Evolutionary conservation across 1,140 invertebrate species (phyloP), one percentile per base, ranked within the genome.

Genomic region (Drosophila biarmipes): DNA sequence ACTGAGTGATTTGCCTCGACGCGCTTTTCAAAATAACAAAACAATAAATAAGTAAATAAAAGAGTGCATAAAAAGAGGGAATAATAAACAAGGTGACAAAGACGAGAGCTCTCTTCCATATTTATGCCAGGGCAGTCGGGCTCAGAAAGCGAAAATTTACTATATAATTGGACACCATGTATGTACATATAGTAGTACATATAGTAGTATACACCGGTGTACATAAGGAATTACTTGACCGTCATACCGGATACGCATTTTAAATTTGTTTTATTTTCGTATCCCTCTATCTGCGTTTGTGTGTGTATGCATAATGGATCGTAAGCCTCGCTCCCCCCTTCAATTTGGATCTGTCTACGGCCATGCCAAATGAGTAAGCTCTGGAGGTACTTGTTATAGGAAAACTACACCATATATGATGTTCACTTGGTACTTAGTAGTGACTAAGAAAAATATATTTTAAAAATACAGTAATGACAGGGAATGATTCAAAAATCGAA

Each of bases 41-140:
- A 73, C 52, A 74, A 74, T 74, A 73, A 74, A 66, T 74, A 74
- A 43, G 61, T 64, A 74, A 74, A 74, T 74, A 52, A 52, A 74
- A 74, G 68, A 51, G 59, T 45, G 59, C 29, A 64, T 64, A 53
- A 64, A 68, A 48, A 43, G 21, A 38, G 67, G 46, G 58, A 46
- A 74, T 74, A 74, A 74, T 74, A 64, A 75, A 74, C 69, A 74
- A 74, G 72, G 72, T 69, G 51, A 69, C 67, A 69, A 69, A 69
- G 67, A 68, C 63, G 19, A 27, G 49, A 34, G 19, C 64, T 69
- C 63, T 56, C 42, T 38, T 55, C 31, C 24, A 69, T 69, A 68
- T 55, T 55, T 69, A 48, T 69, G 63, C 63, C 63, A 69, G 42
- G 19, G 49, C 67, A 69, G 63, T 31, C 58, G 34, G 63, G 63